phyloP scores from a whole-genome alignment of 2,113 vertebrate species.

The Barnardius zonarius region DNA sequence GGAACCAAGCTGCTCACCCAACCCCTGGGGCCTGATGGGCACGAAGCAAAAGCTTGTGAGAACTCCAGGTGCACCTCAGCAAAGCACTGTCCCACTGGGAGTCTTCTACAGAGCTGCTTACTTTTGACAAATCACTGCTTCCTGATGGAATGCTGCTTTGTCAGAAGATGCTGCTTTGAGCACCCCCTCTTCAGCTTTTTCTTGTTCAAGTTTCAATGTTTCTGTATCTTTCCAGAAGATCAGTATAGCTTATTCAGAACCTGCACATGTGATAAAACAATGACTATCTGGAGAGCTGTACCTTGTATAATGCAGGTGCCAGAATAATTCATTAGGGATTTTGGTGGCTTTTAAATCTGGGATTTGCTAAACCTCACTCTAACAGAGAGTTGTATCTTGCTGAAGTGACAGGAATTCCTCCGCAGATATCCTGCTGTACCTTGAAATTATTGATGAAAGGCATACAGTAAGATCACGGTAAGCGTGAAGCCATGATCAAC shows the following conservation, averaged over 20 bases:
- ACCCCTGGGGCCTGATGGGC: too few relatives aligned
- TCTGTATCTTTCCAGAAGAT: neutral
- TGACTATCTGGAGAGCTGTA: neutral
- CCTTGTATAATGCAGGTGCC: neutral
- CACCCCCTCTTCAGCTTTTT: neutral
- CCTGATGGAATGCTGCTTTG: neutral
- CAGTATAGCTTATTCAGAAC: neutral
- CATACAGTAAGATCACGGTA: neutral
- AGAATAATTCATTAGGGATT: neutral
- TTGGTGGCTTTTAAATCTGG: neutral
- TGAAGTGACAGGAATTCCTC: neutral
- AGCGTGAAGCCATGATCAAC: neutral
- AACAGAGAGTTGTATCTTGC: neutral
- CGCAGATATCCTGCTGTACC: neutral
- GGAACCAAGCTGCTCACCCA: neutral
- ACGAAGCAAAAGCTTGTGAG: neutral
- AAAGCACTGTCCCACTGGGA: neutral
- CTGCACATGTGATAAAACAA: neutral
- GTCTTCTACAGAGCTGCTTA: neutral
- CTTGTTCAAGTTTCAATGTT: neutral
- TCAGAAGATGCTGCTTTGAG: neutral
- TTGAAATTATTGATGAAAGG: neutral
- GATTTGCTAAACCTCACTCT: neutral
- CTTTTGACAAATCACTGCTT: neutral
- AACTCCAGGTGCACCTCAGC: neutral